A percentile compares a stretch with the other conserved stretches of the same genome.
Conservation (phyloP, 2,797 vertebrate genomes). For the Phrynocephalus vlangalii region DNA sequence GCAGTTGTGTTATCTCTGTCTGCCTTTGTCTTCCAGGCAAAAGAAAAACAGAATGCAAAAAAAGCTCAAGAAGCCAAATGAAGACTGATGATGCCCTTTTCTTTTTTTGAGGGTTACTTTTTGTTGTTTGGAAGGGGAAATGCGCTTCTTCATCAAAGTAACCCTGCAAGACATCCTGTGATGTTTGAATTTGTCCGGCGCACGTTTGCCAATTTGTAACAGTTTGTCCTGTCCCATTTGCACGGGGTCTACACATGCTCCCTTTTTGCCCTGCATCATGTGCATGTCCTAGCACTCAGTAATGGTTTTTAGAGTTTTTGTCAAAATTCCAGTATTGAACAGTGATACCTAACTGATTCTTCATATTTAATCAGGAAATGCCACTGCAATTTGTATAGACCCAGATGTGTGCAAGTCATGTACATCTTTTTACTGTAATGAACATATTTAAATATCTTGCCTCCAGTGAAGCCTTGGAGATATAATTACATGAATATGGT, state of each 20-base stretch:
- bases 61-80: conserved; percentile 96
- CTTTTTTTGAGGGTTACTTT: background rate
- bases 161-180: conserved; percentile 69
- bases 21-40: conserved; percentile 84
- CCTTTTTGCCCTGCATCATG: conserved; percentile 70
- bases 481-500: conserved; percentile 52
- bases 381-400: conserved; percentile 43
- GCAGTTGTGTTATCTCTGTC: conserved; percentile 45
- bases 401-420: conserved; percentile 62
- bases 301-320: conserved; percentile 65
- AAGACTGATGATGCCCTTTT: conserved; percentile 56
- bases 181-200: conserved; percentile 67
- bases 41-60: conserved; percentile 97
- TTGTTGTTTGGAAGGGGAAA: conserved; percentile 45
- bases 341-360: conserved; percentile 51
- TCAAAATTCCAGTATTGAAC: conserved; percentile 67
- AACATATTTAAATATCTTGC: conserved; percentile 48
- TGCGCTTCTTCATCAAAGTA: conserved; percentile 74
- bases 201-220: conserved; percentile 73
- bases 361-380: conserved; percentile 58
- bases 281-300: conserved; percentile 77
- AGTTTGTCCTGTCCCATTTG: conserved; percentile 76
- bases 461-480: conserved; percentile 52
- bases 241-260: conserved; percentile 68
- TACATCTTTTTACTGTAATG: conserved; percentile 52